A percentile compares a stretch with the other conserved stretches of the same genome.
Evolutionary conservation across 2,113 vertebrate genomes (phyloP).

Genomic region (Gallinago paraguaiae): DNA sequence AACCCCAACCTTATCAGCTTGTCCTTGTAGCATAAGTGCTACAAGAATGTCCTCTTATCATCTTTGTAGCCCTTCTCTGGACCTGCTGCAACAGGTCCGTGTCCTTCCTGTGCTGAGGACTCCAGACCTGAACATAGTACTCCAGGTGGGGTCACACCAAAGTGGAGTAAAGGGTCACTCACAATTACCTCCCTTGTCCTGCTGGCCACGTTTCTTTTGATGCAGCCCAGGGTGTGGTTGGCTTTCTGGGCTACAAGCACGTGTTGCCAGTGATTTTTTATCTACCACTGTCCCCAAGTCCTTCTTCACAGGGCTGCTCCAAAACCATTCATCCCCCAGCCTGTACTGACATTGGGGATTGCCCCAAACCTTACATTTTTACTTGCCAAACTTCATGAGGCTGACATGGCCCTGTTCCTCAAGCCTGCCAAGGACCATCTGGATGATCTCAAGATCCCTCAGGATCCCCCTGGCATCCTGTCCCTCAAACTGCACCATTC

Average conservation of each 20-base stretch:
- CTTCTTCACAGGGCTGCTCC: background rate
- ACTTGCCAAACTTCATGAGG: background rate
- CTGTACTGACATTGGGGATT: background rate
- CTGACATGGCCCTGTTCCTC: background rate
- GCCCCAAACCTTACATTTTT: background rate
- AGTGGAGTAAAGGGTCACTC: rapidly evolving
- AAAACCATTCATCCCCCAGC: background rate
- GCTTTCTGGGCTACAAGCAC: background rate
- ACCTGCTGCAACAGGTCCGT: background rate
- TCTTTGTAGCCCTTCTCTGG: background rate
- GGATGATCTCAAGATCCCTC: too few relatives aligned
- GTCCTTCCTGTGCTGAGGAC: background rate
- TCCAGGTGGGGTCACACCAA: background rate
- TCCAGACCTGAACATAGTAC: background rate
- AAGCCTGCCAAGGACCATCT: background rate
- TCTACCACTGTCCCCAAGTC: background rate
- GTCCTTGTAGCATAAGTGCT: background rate
- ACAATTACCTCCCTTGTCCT: background rate
- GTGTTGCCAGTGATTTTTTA: background rate
- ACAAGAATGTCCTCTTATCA: background rate
- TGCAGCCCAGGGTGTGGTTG: background rate
- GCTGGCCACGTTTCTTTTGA: background rate
- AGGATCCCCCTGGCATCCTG: background rate
- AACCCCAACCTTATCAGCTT: background rate
- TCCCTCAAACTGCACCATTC: background rate